These are phyloP conservation scores for Calephelis virginiensis DNA, from an alignment of 1,140 invertebrate genomes.

Conservation along the genomic window DNA sequence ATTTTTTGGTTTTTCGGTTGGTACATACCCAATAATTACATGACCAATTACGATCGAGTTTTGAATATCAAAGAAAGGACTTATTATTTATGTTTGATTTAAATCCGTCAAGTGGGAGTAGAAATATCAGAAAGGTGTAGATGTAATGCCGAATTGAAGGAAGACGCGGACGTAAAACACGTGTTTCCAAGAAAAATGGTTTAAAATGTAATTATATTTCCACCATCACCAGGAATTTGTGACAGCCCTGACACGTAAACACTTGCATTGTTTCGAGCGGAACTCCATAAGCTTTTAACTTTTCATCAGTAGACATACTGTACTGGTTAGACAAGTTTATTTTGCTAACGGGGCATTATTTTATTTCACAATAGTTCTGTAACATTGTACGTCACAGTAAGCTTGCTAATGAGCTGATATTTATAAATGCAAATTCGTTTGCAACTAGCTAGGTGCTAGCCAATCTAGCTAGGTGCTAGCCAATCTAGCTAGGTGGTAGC, in stretches of 20 bases:
- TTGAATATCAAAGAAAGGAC: too few relatives aligned
- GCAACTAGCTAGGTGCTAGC: too few relatives aligned
- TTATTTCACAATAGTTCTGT: background rate
- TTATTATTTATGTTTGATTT: too few relatives aligned
- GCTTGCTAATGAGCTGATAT: background rate
- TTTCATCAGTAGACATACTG: constrained; percentile 14
- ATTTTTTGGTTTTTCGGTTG: too few relatives aligned
- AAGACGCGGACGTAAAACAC: too few relatives aligned
- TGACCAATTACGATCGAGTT: too few relatives aligned
- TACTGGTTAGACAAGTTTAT: constrained; percentile 23
- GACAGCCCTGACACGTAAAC: background rate
- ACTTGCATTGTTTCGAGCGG: constrained; percentile 10
- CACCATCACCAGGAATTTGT: background rate
- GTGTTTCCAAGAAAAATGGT: background rate
- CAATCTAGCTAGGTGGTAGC: too few relatives aligned
- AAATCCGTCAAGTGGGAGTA: too few relatives aligned
- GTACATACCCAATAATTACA: too few relatives aligned
- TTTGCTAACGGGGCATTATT: background rate
- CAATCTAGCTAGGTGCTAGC: too few relatives aligned
- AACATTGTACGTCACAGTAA: background rate
- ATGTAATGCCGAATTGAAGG: too few relatives aligned
- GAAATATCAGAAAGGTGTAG: too few relatives aligned
- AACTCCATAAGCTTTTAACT: background rate
- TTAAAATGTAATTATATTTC: background rate
- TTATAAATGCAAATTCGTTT: background rate